These are phyloP conservation scores for Drosophila austrosaltans DNA, from an alignment of 2,888 invertebrate species.

Conservation along the genomic window DNA sequence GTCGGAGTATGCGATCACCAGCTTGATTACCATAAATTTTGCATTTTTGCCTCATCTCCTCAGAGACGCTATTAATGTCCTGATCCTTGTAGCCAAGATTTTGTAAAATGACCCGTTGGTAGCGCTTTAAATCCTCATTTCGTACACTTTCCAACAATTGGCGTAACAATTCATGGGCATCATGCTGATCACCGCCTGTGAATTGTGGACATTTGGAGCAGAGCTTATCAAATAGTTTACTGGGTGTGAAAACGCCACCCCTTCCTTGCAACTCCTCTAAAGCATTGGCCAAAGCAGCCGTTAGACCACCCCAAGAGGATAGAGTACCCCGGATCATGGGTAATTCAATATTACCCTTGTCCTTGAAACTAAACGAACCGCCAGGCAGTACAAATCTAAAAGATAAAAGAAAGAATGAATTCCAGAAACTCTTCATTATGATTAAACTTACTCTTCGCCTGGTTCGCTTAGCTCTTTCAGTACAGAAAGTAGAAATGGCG, in stretches of 20 bases:
- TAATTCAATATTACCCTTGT: constrained; percentile 85
- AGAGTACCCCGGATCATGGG: constrained; percentile 88
- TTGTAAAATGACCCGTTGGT: constrained; percentile 91
- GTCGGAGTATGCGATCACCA: constrained; percentile 89
- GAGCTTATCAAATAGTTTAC: constrained; percentile 87
- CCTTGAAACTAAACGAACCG: constrained; percentile 86
- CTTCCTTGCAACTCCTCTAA: constrained; percentile 87
- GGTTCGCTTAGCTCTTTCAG: constrained; percentile 88
- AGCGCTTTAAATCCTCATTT: constrained; percentile 90
- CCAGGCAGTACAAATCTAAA: constrained; percentile 88
- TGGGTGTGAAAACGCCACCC: constrained; percentile 87
- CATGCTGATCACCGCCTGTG: constrained; percentile 97
- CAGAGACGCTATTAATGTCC: constrained; percentile 90
- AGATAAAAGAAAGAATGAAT: neutral
- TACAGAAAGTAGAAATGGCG: constrained; percentile 89
- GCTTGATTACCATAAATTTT: constrained; percentile 94
- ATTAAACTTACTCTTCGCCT: constrained; percentile 85
- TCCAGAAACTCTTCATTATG: neutral
- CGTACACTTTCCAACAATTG: constrained; percentile 95
- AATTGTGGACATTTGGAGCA: constrained; percentile 91
- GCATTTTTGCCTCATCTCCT: constrained; percentile 89
- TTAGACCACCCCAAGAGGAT: constrained; percentile 88
- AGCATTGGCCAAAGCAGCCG: constrained; percentile 88
- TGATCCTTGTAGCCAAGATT: constrained; percentile 90
- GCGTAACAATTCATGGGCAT: constrained; percentile 96